Evolutionary conservation across 37 sponge, comb jelly and placozoan species (phyloP), one percentile per base, ranked within the genome.

Genomic region (Beroe ovata): DNA sequence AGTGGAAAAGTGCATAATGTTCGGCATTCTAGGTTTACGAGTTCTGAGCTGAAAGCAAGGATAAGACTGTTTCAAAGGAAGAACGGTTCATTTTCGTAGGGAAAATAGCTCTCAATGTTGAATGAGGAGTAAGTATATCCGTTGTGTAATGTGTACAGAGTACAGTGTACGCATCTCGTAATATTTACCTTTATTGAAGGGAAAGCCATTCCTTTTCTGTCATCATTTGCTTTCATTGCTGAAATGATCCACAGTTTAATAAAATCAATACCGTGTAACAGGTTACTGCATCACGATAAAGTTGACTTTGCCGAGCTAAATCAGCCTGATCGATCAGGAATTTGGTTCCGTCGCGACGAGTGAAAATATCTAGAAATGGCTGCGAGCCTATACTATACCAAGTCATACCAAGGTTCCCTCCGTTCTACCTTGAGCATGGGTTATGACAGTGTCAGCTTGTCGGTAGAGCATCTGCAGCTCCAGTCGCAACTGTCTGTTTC

Each of bases 401-500:
- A n/a, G n/a, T n/a, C n/a, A n/a, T n/a, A n/a, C n/a, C n/a, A n/a
- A n/a, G n/a, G n/a, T n/a, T n/a, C n/a, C n/a, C n/a, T n/a, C n/a
- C n/a, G n/a, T n/a, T n/a, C n/a, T 11, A 77, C 54, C 84, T 25
- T 77, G 84, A 40, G 84, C 84, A 40, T 77, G 84, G 14, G 36
- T 39, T 25, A 77, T 77, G 3, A 77, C 38, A 4, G 84, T 77
- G 28, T 77, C 84, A 0, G 84, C 84, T 23, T 77, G 84, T 42
- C 33, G 26, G 54, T 77, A 77, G 54, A 77, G 23, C 84, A 77
- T 77, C 28, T 77, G 84, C 2, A 77, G 47, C 28, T 77, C 84
- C 54, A 77, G 28, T 77, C 84, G 26, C n/a, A 77, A 25, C 28
- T 77, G 84, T 77, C 84, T 77, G 84, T 77, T 77, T 41, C 84